Conservation (phyloP, 2,888 invertebrate genomes). For the Andrena chrysosceles region DNA sequence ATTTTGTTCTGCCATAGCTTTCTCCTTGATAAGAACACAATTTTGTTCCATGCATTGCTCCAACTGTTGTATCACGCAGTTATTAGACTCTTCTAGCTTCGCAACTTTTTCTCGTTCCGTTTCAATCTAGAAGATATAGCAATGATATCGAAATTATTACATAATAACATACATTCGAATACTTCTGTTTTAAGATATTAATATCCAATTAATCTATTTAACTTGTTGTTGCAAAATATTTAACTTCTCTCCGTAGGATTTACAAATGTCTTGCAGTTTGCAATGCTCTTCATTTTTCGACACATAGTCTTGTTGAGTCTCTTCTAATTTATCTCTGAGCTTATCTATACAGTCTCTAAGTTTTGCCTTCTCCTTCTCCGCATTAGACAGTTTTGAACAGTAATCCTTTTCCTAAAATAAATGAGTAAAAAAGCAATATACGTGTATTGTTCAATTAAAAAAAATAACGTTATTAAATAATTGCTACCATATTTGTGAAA, state of each 20-base stretch:
- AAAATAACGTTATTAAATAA: conserved; percentile 5
- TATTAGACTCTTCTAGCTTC: conserved; percentile 72
- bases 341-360: conserved; percentile 65
- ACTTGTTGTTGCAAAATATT: conserved; percentile 66
- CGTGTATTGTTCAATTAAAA: not conserved
- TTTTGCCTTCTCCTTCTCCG: conserved; percentile 66
- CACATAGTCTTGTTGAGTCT: conserved; percentile 64
- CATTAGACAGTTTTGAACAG: conserved; percentile 61
- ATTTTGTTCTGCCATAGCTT: conserved; percentile 73
- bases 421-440: not conserved
- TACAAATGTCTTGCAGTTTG: conserved; percentile 68
- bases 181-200: not conserved
- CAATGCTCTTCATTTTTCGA: conserved; percentile 66
- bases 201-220: conserved; percentile 43
- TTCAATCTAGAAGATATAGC: conserved; percentile 41
- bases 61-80: conserved; percentile 71
- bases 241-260: conserved; percentile 62
- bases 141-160: conserved; percentile 16
- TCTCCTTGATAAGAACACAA: conserved; percentile 72
- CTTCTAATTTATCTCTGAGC: conserved; percentile 73
- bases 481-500: conserved; percentile 71
- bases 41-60: conserved; percentile 76
- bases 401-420: conserved; percentile 73
- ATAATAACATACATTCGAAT: not conserved
- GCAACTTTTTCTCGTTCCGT: conserved; percentile 66